Evolutionary conservation across 2,113 vertebrate species (phyloP).

Genomic region (Mustela nigripes): DNA sequence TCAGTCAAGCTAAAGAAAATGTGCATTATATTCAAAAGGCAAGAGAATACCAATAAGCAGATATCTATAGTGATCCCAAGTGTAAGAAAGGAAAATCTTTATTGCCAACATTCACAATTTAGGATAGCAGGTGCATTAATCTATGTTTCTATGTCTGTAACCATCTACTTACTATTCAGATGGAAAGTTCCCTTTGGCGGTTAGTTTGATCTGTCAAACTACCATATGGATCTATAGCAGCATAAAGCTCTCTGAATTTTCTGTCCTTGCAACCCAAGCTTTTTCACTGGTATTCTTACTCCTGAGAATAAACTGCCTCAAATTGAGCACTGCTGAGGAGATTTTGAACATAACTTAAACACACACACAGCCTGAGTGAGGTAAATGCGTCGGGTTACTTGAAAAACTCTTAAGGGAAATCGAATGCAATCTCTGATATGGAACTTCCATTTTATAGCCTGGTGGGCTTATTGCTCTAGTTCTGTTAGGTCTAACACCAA

Average conservation of each 20-base stretch:
- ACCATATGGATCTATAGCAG: not conserved
- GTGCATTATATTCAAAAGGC: not conserved
- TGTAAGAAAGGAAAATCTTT: conserved; percentile 14
- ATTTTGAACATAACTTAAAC: conserved; percentile 39
- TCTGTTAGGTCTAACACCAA: not conserved
- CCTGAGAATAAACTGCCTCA: conserved; percentile 15
- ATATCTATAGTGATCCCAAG: not conserved
- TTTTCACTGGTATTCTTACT: conserved; percentile 42
- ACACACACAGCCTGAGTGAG: not conserved
- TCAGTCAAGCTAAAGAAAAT: conserved; percentile 29
- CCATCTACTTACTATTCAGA: conserved; percentile 52
- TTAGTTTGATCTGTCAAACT: conserved; percentile 58
- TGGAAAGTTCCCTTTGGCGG: conserved; percentile 49
- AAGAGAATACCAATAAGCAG: not conserved
- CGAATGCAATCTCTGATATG: not conserved
- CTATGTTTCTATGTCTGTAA: not conserved
- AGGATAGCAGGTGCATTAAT: not conserved
- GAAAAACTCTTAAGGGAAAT: conserved; percentile 47
- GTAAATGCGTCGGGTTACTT: conserved; percentile 58
- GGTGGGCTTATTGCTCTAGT: not conserved
- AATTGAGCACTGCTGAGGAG: not conserved
- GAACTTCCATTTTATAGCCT: conserved; percentile 29
- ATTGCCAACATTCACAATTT: not conserved
- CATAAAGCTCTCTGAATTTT: conserved; percentile 53
- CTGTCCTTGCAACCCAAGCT: not conserved